These are phyloP conservation scores for Harpegnathos saltator DNA, from an alignment of 1,140 invertebrate species.

Conservation along the genomic window DNA sequence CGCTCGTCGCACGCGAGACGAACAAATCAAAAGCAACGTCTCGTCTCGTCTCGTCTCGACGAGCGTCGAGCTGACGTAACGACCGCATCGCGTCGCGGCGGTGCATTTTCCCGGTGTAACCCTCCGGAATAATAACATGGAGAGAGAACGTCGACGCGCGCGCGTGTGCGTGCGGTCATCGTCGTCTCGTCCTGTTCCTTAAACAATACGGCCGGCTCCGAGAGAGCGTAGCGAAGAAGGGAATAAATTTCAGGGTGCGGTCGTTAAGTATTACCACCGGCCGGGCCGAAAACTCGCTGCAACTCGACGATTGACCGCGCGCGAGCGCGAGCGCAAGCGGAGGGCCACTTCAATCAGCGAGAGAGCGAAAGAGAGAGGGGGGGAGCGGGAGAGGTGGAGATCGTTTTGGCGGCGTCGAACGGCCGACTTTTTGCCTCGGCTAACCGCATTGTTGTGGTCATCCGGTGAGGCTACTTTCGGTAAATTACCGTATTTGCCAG, in stretches of 20 bases:
- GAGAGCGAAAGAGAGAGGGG: no score
- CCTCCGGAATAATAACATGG: slow-evolving; percentile 38
- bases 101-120: not conserved
- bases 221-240: slow-evolving; percentile 41
- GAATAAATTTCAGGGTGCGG: slow-evolving; percentile 53
- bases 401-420: slow-evolving; percentile 55
- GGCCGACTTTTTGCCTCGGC: slow-evolving; percentile 61
- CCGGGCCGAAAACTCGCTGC: slow-evolving; percentile 14
- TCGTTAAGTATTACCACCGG: slow-evolving; percentile 59
- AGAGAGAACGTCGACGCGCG: slow-evolving; percentile 1
- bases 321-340: no score
- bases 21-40: slow-evolving; percentile 6
- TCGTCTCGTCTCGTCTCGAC: slow-evolving; percentile 2
- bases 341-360: slow-evolving; percentile 15
- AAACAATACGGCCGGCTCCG: slow-evolving; percentile 36
- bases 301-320: slow-evolving; percentile 45
- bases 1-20: slow-evolving; percentile 16
- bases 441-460: slow-evolving; percentile 70
- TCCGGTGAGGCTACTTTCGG: slow-evolving; percentile 64
- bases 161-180: not conserved
- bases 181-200: slow-evolving; percentile 17
- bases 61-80: not conserved
- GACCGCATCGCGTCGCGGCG: slow-evolving; percentile 20
- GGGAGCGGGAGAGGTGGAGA: slow-evolving; percentile 12
- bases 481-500: slow-evolving; percentile 73